Percentiles rank a stretch among this genome's conserved stretches.
phyloP scores from a whole-genome alignment of 1,140 invertebrate species.

The Onthophagus taurus region DNA sequence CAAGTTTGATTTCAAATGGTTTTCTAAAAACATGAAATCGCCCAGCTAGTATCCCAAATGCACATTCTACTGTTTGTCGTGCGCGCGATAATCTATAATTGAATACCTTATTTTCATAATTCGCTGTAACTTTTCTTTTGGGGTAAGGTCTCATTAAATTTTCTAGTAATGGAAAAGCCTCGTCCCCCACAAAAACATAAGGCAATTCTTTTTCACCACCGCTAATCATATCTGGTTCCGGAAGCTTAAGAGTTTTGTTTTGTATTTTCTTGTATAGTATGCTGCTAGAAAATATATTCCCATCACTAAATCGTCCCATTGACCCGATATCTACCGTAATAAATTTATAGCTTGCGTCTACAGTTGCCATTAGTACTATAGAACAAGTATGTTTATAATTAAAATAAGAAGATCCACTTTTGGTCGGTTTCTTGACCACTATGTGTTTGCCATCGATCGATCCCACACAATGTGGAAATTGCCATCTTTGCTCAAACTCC shows the following conservation, averaged over 20 bases:
- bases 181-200: constrained; percentile 34
- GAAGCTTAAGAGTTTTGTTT: neutral
- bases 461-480: constrained; percentile 32
- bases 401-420: constrained; percentile 30
- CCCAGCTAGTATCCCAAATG: constrained; percentile 39
- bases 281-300: constrained; percentile 26
- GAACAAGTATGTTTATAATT: constrained; percentile 34
- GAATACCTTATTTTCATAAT: constrained; percentile 30
- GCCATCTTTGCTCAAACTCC: too few relatives aligned
- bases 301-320: constrained; percentile 37
- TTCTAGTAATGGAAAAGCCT: constrained; percentile 38
- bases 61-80: constrained; percentile 35
- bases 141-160: constrained; percentile 38
- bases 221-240: too few relatives aligned
- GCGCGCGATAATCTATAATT: constrained; percentile 39
- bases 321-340: constrained; percentile 36
- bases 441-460: constrained; percentile 37
- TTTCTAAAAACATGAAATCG: constrained; percentile 37
- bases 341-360: constrained; percentile 35
- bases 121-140: constrained; percentile 22
- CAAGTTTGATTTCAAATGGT: constrained; percentile 25
- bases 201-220: neutral
- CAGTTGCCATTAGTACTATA: constrained; percentile 36
- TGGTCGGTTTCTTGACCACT: constrained; percentile 24
- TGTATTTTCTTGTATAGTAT: constrained; percentile 3